phyloP scores from a whole-genome alignment of 2,888 invertebrate species.

The Erebia aethiops region DNA sequence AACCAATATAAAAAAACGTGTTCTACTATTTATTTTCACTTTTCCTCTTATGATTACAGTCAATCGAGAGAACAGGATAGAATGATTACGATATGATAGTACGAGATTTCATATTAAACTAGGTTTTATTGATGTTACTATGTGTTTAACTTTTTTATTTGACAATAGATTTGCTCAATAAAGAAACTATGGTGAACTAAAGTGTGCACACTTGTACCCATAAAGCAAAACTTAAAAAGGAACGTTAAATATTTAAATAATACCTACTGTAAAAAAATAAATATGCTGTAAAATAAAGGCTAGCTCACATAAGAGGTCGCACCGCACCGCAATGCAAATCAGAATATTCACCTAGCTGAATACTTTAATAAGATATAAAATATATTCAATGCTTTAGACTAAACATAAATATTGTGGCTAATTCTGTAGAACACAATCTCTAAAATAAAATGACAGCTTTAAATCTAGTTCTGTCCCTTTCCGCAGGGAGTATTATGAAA shows the following conservation, averaged over 20 bases:
- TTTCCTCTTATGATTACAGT: too few species aligned
- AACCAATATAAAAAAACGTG: conserved; percentile 4
- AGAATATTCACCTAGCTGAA: background rate
- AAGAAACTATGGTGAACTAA: background rate
- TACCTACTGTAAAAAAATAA: conserved; percentile 47
- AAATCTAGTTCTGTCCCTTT: too few species aligned
- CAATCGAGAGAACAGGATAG: background rate
- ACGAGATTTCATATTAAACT: background rate
- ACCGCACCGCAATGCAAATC: background rate
- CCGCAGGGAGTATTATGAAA: too few species aligned
- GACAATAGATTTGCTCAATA: conserved; percentile 12
- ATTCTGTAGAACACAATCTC: too few species aligned
- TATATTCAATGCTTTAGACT: too few species aligned
- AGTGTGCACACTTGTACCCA: background rate
- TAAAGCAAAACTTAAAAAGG: conserved; percentile 2
- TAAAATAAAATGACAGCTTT: too few species aligned
- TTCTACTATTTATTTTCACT: background rate
- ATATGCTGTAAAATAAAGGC: conserved; percentile 25
- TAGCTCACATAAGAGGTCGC: conserved; percentile 5
- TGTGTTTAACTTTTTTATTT: background rate
- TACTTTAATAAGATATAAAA: too few species aligned
- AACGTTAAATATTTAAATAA: conserved; percentile 4
- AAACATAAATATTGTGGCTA: too few species aligned
- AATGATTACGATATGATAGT: background rate
- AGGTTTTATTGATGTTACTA: background rate